These are phyloP conservation scores for Eumerus sabulonum DNA, from an alignment of 2,888 invertebrate genomes.

Conservation along the genomic window DNA sequence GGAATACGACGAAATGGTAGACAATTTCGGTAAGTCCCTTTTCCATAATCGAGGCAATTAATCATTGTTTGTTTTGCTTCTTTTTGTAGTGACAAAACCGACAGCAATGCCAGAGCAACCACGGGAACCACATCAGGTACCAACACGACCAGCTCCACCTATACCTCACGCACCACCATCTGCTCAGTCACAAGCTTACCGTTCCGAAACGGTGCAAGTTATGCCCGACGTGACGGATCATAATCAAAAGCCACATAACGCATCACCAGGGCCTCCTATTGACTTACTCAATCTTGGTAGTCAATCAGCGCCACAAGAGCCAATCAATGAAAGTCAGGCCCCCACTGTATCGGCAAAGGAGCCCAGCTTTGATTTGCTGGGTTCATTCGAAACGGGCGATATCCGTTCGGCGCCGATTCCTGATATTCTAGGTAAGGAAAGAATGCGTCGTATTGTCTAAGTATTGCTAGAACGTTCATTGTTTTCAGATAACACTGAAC, in stretches of 20 bases:
- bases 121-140: conserved; percentile 72
- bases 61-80: conserved; percentile 17
- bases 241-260: conserved; percentile 68
- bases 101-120: conserved; percentile 70
- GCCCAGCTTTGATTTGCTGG: conserved; percentile 83
- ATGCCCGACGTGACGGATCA: conserved; percentile 77
- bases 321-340: conserved; percentile 71
- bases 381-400: conserved; percentile 78
- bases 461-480: not conserved
- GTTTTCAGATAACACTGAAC: conserved; percentile 70
- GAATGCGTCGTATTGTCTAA: not conserved
- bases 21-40: conserved; percentile 85
- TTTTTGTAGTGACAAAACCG: conserved; percentile 79
- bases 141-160: conserved; percentile 73
- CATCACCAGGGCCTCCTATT: conserved; percentile 78
- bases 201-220: conserved; percentile 66
- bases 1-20: conserved; percentile 90
- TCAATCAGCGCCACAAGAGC: conserved; percentile 72
- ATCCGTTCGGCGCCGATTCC: conserved; percentile 76
- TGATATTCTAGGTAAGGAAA: conserved; percentile 73
- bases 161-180: conserved; percentile 59
- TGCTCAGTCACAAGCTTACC: conserved; percentile 10
- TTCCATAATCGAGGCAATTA: not conserved
- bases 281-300: conserved; percentile 81
- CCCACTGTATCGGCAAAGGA: conserved; percentile 75